These are phyloP conservation scores for Suncus etruscus DNA, from an alignment of 2,113 vertebrate genomes.

Conservation along the genomic window DNA sequence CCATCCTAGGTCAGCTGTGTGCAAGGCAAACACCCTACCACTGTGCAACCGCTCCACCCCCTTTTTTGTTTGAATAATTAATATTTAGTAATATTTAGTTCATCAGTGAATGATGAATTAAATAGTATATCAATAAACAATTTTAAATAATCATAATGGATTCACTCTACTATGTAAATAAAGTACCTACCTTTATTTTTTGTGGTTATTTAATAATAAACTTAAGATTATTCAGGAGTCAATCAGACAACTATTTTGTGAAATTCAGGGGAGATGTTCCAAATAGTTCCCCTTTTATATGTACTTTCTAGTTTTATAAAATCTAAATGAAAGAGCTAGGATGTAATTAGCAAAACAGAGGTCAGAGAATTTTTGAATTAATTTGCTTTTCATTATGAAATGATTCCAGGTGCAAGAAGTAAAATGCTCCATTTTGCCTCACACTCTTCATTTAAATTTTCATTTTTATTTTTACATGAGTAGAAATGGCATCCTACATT, in stretches of 20 bases:
- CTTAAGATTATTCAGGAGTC: constrained; percentile 58
- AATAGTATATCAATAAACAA: constrained; percentile 23
- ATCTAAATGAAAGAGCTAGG: constrained; percentile 69
- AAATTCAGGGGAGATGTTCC: constrained; percentile 18
- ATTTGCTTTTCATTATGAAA: constrained; percentile 84
- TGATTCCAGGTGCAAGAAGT: constrained; percentile 82
- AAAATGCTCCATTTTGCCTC: constrained; percentile 81
- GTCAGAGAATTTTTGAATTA: constrained; percentile 81
- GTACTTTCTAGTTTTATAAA: constrained; percentile 57
- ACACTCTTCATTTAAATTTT: constrained; percentile 85
- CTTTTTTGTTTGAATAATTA: no score
- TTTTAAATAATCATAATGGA: constrained; percentile 55
- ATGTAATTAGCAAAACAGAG: constrained; percentile 79
- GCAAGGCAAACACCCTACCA: no score
- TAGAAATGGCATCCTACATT: constrained; percentile 84
- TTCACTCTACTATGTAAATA: neutral
- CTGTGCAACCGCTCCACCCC: no score
- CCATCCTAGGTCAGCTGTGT: no score
- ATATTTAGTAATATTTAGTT: neutral
- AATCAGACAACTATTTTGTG: constrained; percentile 47
- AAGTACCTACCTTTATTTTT: constrained; percentile 33
- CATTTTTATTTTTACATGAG: constrained; percentile 82
- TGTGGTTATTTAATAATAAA: constrained; percentile 18
- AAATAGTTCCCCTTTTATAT: constrained; percentile 47
- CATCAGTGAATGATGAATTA: neutral